Percentiles rank a stretch among this genome's conserved stretches.
These are phyloP conservation scores for Acleris literana DNA, from an alignment of 2,888 invertebrate genomes.

Conservation along the genomic window DNA sequence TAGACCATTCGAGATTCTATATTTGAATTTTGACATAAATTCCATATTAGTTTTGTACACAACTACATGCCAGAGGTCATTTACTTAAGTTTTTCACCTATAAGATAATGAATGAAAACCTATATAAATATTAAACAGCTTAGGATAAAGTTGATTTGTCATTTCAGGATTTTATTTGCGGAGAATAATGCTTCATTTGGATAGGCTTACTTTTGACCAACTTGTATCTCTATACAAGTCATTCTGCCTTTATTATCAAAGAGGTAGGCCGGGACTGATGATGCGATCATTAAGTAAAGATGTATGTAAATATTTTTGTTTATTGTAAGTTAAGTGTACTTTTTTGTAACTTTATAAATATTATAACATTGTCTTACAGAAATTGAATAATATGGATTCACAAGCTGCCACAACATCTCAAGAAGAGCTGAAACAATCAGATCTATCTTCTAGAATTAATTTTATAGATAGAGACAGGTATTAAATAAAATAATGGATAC, in stretches of 20 bases:
- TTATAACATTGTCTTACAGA: constrained; percentile 52
- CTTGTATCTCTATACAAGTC: constrained; percentile 89
- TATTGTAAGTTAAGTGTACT: neutral
- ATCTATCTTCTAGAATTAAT: constrained; percentile 70
- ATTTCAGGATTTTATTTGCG: constrained; percentile 90
- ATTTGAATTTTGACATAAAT: too few relatives aligned
- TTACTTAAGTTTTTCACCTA: too few relatives aligned
- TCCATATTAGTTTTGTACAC: too few relatives aligned
- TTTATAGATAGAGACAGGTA: constrained; percentile 74
- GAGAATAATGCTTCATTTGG: constrained; percentile 91
- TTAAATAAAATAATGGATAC: constrained; percentile 18
- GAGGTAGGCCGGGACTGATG: constrained; percentile 77
- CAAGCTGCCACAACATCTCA: constrained; percentile 51
- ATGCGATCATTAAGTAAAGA: constrained; percentile 79
- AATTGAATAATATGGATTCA: constrained; percentile 73
- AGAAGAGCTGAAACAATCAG: constrained; percentile 68
- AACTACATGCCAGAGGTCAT: too few relatives aligned
- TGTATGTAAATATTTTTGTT: constrained; percentile 49
- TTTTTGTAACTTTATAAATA: constrained; percentile 8
- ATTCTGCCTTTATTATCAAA: constrained; percentile 87
- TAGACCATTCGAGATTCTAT: too few relatives aligned
- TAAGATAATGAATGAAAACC: too few relatives aligned
- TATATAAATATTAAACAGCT: neutral
- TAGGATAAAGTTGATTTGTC: neutral
- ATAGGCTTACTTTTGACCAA: constrained; percentile 93